Conservation (phyloP, 2,113 vertebrate species). For the Lasiurus borealis region DNA sequence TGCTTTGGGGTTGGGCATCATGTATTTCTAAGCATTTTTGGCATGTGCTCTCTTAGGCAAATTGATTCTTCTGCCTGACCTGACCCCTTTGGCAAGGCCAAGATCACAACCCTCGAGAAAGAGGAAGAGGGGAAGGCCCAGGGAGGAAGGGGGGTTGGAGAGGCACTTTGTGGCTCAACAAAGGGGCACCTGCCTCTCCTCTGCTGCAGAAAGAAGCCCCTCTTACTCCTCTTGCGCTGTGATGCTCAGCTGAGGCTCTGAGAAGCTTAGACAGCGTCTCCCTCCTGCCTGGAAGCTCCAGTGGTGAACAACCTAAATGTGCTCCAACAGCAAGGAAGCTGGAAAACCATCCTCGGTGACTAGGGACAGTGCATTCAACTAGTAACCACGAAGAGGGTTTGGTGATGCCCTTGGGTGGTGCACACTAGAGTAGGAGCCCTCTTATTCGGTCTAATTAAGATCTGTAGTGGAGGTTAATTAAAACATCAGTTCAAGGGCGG, state of each 20-base stretch:
- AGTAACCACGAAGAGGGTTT: neutral
- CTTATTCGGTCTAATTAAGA: neutral
- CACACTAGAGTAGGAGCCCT: neutral
- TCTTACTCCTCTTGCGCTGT: fast-evolving
- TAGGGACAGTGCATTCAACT: neutral
- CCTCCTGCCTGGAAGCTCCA: too few relatives aligned
- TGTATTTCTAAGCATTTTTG: neutral
- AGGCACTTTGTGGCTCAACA: neutral
- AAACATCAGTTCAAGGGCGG: neutral
- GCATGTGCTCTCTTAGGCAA: neutral
- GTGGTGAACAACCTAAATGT: neutral
- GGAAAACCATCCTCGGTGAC: neutral
- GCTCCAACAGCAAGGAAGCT: neutral
- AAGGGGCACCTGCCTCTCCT: neutral
- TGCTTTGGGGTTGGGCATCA: neutral
- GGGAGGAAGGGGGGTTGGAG: neutral
- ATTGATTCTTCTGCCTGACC: neutral
- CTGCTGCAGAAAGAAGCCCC: too few relatives aligned
- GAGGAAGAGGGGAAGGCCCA: neutral
- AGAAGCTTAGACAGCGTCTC: neutral
- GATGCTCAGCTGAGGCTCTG: neutral
- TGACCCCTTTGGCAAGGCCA: neutral
- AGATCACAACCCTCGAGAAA: neutral
- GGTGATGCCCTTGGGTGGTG: neutral
- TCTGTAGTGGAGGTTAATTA: neutral